Percentiles rank a stretch among this genome's conserved stretches.
Evolutionary conservation across 1,140 invertebrate genomes (phyloP).

Genomic region (Drosophila nikananu): DNA sequence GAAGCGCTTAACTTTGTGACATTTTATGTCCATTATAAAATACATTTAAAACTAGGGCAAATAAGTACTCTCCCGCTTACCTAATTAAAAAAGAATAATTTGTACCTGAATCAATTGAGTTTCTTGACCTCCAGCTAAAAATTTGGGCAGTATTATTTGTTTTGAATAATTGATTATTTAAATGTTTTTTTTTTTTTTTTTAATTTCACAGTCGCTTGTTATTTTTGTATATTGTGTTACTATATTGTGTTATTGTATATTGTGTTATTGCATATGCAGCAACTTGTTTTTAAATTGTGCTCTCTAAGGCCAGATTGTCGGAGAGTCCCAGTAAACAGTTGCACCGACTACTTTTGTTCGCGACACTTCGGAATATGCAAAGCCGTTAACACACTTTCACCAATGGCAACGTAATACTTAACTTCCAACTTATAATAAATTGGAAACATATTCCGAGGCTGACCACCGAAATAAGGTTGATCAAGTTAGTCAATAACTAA

Average conservation of each 20-base stretch:
- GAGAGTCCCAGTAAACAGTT: slow-evolving; percentile 10
- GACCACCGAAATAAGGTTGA: background rate
- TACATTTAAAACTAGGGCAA: too few species aligned
- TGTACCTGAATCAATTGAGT: background rate
- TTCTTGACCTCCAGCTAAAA: background rate
- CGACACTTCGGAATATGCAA: slow-evolving; percentile 47
- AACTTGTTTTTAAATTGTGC: slow-evolving; percentile 11
- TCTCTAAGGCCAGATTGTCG: background rate
- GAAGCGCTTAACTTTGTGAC: background rate
- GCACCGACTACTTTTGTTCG: slow-evolving; percentile 45
- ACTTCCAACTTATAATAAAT: slow-evolving; percentile 48
- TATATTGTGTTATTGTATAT: slow-evolving; percentile 34
- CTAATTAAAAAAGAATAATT: background rate
- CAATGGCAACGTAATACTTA: slow-evolving; percentile 74
- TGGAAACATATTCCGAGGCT: background rate
- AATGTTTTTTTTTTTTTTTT: background rate
- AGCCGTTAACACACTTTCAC: slow-evolving; percentile 78
- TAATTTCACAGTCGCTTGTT: slow-evolving; percentile 18
- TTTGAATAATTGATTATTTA: slow-evolving; percentile 11
- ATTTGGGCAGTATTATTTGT: background rate
- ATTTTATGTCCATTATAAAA: background rate
- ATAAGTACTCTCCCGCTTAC: background rate
- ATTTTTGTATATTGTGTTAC: slow-evolving; percentile 30
- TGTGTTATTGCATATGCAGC: slow-evolving; percentile 41
- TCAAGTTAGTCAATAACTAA: background rate